Percentiles rank a stretch among this genome's conserved stretches.
Conservation (phyloP, 2,113 vertebrate species). For the Chloroceryle aenea region DNA sequence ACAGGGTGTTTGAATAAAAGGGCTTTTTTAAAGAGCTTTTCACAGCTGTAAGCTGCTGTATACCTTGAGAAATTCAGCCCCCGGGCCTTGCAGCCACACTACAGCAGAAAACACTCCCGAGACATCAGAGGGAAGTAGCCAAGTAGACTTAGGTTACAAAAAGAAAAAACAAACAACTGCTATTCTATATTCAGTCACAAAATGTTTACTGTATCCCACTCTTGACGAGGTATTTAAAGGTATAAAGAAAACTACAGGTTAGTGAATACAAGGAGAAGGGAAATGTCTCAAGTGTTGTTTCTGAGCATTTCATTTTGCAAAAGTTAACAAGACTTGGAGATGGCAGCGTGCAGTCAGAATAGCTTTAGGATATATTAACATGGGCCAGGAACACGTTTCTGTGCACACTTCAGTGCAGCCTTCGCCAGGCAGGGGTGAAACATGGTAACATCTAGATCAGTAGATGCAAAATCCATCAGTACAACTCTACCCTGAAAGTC, state of each 20-base stretch:
- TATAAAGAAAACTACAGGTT: neutral
- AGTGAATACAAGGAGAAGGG: neutral
- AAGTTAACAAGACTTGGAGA: neutral
- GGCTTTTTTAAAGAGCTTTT: rapidly evolving
- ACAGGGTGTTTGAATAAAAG: neutral
- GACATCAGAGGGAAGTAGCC: neutral
- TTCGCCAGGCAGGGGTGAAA: rapidly evolving
- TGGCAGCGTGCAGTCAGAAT: neutral
- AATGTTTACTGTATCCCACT: neutral
- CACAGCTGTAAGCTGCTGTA: neutral
- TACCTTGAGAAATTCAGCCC: neutral
- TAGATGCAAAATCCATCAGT: neutral
- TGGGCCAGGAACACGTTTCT: neutral
- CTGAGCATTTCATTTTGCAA: neutral
- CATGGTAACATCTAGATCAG: neutral
- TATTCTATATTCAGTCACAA: neutral
- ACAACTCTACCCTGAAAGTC: neutral
- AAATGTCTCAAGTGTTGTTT: neutral
- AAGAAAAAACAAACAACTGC: too few species aligned
- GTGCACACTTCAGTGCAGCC: neutral
- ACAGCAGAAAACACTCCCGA: neutral
- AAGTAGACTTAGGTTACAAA: neutral
- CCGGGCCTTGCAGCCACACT: neutral
- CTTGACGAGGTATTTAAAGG: neutral
- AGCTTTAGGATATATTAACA: neutral